These are phyloP conservation scores for Ornithoptera priamus DNA, from an alignment of 2,888 invertebrate genomes.

Conservation along the genomic window DNA sequence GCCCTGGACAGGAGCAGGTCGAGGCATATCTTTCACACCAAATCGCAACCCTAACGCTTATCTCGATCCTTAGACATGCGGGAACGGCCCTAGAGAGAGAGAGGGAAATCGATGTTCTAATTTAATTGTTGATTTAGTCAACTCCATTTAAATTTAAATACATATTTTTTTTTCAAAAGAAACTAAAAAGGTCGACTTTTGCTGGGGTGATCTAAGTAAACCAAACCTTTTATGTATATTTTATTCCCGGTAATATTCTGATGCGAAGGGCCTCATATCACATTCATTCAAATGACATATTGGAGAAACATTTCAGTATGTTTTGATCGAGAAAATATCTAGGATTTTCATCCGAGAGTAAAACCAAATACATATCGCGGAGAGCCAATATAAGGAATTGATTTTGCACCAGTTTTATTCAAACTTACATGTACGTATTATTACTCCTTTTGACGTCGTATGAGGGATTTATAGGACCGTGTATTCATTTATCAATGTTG, in stretches of 20 bases:
- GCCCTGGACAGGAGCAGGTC: too few species aligned
- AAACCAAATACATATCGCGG: conserved; percentile 61
- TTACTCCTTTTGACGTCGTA: conserved; percentile 27
- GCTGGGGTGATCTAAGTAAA: conserved; percentile 67
- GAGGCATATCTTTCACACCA: too few species aligned
- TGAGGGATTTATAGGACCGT: conserved; percentile 27
- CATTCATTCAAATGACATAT: conserved; percentile 75
- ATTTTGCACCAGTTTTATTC: conserved; percentile 47
- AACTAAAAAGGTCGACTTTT: conserved; percentile 51
- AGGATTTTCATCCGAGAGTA: conserved; percentile 61
- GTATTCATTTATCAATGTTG: conserved; percentile 21
- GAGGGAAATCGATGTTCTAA: neutral
- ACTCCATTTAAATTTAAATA: neutral
- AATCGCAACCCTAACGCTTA: too few species aligned
- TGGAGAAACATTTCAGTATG: conserved; percentile 66
- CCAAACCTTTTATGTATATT: conserved; percentile 71
- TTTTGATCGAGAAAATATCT: conserved; percentile 59
- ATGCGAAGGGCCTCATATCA: conserved; percentile 65
- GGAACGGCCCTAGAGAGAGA: too few species aligned
- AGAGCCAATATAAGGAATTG: conserved; percentile 61
- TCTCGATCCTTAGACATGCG: too few species aligned
- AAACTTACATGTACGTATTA: conserved; percentile 32
- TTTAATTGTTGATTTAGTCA: conserved; percentile 2
- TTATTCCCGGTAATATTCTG: conserved; percentile 71
- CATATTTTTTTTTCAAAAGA: conserved; percentile 29